A percentile compares a stretch with the other conserved stretches of the same genome.
Conservation (phyloP, 2,797 vertebrate genomes). For the Xiphophorus birchmanni region DNA sequence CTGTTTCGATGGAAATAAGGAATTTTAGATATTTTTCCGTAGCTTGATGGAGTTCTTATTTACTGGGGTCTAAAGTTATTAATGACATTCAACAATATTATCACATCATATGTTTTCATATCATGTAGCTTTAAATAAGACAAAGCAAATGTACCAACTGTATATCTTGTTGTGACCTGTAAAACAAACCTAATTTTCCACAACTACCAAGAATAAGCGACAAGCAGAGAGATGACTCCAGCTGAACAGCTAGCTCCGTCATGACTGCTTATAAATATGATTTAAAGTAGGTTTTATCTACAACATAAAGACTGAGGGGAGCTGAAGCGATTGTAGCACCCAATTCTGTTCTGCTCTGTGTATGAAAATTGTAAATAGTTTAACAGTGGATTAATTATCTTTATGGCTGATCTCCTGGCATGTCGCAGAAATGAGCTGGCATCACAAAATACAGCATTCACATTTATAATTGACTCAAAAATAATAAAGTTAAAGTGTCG, state of each 20-base stretch:
- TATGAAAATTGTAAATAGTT: neutral
- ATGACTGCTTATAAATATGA: neutral
- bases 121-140: neutral
- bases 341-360: neutral
- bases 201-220: neutral
- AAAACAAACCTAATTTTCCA: neutral
- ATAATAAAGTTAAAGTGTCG: conserved; percentile 39
- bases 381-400: neutral
- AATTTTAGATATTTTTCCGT: neutral
- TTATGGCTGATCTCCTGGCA: neutral
- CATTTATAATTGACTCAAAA: neutral
- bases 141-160: neutral
- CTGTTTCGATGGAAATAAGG: neutral
- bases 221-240: neutral
- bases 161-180: neutral
- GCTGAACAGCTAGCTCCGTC: neutral
- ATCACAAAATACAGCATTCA: neutral
- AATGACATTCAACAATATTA: neutral
- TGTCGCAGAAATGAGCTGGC: neutral
- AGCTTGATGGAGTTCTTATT: neutral
- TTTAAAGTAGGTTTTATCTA: neutral
- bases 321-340: neutral
- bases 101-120: neutral
- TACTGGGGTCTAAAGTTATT: neutral
- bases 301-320: neutral